A percentile compares a stretch with the other conserved stretches of the same genome.
phyloP scores from a whole-genome alignment of 2,797 vertebrate species.

The Chiroxiphia lanceolata region DNA sequence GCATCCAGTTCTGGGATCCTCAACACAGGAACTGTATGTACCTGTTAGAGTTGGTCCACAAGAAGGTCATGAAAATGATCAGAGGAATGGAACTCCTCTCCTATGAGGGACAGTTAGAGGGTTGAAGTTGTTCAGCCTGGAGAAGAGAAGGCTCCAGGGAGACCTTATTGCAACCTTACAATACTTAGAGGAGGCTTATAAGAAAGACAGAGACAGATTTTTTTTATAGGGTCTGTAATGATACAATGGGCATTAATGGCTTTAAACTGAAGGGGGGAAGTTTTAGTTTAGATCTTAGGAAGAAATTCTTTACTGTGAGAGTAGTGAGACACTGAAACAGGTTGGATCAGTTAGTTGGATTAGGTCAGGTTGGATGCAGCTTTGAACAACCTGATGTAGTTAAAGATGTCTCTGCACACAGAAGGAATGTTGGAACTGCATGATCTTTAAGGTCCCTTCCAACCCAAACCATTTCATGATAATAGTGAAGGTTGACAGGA shows the following conservation, averaged over 20 bases:
- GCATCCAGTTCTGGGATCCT: background rate
- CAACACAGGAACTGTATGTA: background rate
- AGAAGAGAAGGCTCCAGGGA: background rate
- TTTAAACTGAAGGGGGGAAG: background rate
- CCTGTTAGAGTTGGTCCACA: background rate
- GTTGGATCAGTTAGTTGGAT: background rate
- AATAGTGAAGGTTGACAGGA: background rate
- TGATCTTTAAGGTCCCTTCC: background rate
- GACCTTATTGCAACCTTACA: background rate
- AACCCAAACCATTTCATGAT: background rate
- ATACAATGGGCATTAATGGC: too few relatives aligned
- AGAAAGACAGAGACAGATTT: background rate
- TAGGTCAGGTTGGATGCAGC: background rate
- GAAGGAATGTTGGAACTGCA: background rate
- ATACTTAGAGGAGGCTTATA: background rate
- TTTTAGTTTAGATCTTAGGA: background rate
- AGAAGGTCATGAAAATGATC: background rate
- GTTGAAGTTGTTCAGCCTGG: background rate
- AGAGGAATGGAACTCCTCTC: background rate
- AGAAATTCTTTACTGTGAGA: background rate
- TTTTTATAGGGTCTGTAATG: background rate
- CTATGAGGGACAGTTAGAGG: background rate
- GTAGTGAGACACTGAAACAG: background rate
- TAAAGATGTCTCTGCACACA: background rate
- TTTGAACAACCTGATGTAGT: background rate